A percentile compares a stretch with the other conserved stretches of the same genome.
phyloP scores from a whole-genome alignment of 1,140 invertebrate species.

The Heliconius himera region DNA sequence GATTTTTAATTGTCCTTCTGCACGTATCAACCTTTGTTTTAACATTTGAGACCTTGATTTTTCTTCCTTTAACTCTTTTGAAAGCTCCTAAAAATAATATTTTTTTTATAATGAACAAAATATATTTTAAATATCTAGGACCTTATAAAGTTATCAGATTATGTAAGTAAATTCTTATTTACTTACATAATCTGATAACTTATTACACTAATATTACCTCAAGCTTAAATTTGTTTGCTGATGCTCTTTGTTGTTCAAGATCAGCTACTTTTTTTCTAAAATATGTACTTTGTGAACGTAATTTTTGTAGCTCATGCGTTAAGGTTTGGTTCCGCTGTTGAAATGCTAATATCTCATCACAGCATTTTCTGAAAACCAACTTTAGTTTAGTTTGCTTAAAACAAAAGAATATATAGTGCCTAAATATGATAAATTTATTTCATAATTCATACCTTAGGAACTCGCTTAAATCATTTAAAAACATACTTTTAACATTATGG shows the following conservation, averaged over 20 bases:
- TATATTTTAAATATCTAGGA: background rate
- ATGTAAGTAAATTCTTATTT: background rate
- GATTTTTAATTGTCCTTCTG: conserved; percentile 61
- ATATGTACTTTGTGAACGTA: conserved; percentile 57
- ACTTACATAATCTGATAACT: no score
- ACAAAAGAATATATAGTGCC: background rate
- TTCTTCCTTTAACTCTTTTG: conserved; percentile 64
- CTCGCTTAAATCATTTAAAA: conserved; percentile 54
- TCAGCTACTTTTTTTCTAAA: conserved; percentile 60
- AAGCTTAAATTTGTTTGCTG: conserved; percentile 49
- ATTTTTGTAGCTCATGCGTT: conserved; percentile 51
- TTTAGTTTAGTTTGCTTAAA: background rate
- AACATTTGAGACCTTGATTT: conserved; percentile 49
- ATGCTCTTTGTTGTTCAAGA: conserved; percentile 49
- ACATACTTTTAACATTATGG: conserved; percentile 55
- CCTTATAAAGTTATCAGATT: no score
- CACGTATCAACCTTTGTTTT: conserved; percentile 47
- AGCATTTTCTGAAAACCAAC: conserved; percentile 50
- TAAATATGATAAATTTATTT: background rate
- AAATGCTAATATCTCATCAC: conserved; percentile 55
- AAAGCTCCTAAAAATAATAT: conserved; percentile 53
- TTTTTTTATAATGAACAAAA: background rate
- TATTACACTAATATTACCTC: conserved; percentile 47
- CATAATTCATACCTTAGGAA: conserved; percentile 52
- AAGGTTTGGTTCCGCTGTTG: conserved; percentile 59